Evolutionary conservation across 2,797 vertebrate species (phyloP).

Genomic region (Hoplostethus mediterraneus): DNA sequence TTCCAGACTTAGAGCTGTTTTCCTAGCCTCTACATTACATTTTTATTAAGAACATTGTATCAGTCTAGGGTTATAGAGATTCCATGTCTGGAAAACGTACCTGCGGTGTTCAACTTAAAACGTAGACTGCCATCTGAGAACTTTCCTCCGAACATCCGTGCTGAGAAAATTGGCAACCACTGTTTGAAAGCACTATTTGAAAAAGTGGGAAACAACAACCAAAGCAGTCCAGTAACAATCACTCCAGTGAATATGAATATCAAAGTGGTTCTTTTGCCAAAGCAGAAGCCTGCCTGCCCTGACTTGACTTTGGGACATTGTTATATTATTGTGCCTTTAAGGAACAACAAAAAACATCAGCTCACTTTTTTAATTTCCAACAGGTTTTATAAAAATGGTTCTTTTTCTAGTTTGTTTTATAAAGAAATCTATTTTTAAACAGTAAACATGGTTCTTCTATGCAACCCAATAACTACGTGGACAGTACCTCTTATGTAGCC

Average conservation of each 20-base stretch:
- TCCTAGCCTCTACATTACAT: conserved; percentile 42
- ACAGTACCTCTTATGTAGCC: conserved; percentile 61
- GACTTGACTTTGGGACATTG: conserved; percentile 69
- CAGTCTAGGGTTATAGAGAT: conserved; percentile 31
- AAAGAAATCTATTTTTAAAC: conserved; percentile 78
- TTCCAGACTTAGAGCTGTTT: conserved; percentile 20
- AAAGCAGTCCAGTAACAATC: conserved; percentile 65
- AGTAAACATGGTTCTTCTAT: conserved; percentile 76
- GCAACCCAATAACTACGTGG: conserved; percentile 69
- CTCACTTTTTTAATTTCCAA: conserved; percentile 56
- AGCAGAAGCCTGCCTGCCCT: conserved; percentile 76
- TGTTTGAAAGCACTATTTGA: conserved; percentile 47
- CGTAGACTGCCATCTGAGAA: conserved; percentile 49
- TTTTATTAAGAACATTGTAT: conserved; percentile 41
- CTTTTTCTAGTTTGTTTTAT: conserved; percentile 75
- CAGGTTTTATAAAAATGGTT: conserved; percentile 76
- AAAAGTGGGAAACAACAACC: conserved; percentile 52
- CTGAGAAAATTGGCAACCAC: conserved; percentile 52
- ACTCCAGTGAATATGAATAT: conserved; percentile 49
- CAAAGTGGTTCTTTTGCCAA: conserved; percentile 76
- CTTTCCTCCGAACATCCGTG: conserved; percentile 43
- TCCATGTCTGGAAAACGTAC: conserved; percentile 33
- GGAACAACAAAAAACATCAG: conserved; percentile 60
- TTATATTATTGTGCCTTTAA: conserved; percentile 78
- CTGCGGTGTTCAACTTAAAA: conserved; percentile 29